Conservation (phyloP, 2,113 vertebrate species). For the Cervus canadensis region DNA sequence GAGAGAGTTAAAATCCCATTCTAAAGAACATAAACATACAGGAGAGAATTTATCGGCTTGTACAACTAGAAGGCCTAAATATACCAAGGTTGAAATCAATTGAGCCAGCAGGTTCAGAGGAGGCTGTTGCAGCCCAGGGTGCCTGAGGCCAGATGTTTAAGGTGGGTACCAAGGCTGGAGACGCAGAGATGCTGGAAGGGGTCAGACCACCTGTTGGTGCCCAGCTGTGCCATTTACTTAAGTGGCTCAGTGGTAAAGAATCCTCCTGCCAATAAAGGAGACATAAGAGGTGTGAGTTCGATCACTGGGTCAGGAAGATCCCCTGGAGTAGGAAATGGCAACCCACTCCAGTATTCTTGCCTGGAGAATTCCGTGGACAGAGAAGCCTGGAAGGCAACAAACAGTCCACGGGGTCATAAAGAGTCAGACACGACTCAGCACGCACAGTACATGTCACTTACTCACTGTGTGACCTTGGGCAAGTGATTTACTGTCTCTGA, state of each 20-base stretch:
- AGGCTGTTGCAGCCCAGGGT: not conserved
- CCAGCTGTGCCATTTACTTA: not conserved
- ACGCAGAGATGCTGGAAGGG: not conserved
- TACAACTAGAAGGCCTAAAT: not conserved
- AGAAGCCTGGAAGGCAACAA: not conserved
- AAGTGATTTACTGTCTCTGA: not conserved
- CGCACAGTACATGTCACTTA: not conserved
- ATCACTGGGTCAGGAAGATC: not conserved
- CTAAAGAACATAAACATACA: not conserved
- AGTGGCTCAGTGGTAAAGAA: not conserved
- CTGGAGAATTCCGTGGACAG: not conserved
- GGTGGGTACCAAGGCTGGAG: accelerated
- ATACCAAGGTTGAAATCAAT: not conserved
- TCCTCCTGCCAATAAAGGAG: not conserved
- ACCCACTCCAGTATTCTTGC: not conserved
- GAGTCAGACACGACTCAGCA: not conserved
- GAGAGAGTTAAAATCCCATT: not conserved
- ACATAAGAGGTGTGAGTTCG: not conserved
- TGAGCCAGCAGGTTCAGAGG: not conserved
- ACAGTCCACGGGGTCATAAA: accelerated
- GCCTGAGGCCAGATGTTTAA: not conserved
- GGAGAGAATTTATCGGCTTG: not conserved
- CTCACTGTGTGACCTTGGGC: not conserved
- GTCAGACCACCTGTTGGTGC: not conserved
- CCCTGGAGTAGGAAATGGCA: not conserved